Base-by-base conservation (phyloP, 2,113 vertebrate genomes). In the Paramisgurnus dabryanus region DNA sequence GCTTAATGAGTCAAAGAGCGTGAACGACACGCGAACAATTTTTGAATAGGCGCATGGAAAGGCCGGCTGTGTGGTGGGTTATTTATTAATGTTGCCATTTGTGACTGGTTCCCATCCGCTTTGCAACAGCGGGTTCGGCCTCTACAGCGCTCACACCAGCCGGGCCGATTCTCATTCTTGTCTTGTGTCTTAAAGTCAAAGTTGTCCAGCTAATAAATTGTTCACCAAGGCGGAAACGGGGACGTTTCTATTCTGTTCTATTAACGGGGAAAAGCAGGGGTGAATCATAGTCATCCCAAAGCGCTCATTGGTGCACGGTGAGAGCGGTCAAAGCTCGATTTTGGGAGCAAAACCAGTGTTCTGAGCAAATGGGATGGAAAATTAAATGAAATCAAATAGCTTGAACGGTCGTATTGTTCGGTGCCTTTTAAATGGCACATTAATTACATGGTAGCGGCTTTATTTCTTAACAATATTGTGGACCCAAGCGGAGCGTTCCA, bases 341-440 rank as follows among this genome's bases (percentile, higher is more conserved):
- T 95, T 94, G 94, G 93, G 93, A 94, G 93, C 92, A 94, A 95
- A 94, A 92, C 94, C 93, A 94, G 93, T 92, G 94, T 95, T 95
- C 92, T 91, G 86, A 94, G 94, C 94, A 95, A 98, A 98, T 98
- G 96, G 95, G 96, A 97, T 95, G 97, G 96, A 98, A 97, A 97
- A 98, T 97, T 95, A 96, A 98, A 98, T 96, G 94, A 98, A 96
- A 97, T 96, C 93, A 97, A 96, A 98, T 95, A 95, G 95, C 94
- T 94, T 96, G 95, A 98, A 96, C 94, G 93, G 89, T 90, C 87
- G 90, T 94, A 96, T 98, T 99, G 95, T 97, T 88, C 92, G 89
- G 89, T 91, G 93, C 95, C 91, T 93, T 95, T 94, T 94, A 95
- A 95, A 95, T 95, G 93, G 95, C 94, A 97, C 96, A 98, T 99